Base-by-base conservation (phyloP, 1,140 invertebrate genomes). In the Calephelis nemesis region DNA sequence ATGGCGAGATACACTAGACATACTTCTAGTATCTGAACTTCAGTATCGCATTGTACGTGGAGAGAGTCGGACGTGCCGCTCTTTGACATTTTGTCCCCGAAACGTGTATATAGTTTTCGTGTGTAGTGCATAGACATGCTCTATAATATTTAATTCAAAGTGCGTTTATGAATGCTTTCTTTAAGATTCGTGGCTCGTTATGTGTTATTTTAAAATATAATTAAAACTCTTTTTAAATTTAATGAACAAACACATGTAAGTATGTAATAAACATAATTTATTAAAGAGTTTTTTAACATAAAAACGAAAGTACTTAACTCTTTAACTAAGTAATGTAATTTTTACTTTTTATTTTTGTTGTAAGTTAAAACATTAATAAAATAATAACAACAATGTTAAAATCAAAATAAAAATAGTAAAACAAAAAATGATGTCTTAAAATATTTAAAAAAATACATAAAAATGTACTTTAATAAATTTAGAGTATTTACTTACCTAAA, bases 21-120 rank as follows among this genome's bases (percentile, higher is more conserved):
- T 69, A 74, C 70, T 66, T 62, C 67, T 68, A 54, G 54, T 54
- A 45, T 73, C 72, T 80, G 77, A 81, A 83, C 66, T 83, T 81
- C 79, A 82, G 85, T 88, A 81, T 66, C 83, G 80, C 82, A 77
- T 74, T 71, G 73, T 65, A 72, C 74, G 78, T 73, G 69, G 74
- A 64, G 73, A 74, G 77, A 39, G 76, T 60, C 74, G 79, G 76
- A 82, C 77, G 84, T 79, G 69, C 72, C 62, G 62, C 50, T 62
- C 47, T 45, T 12, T 39, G 40, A 60, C 30, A 60, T 60, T 45
- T 49, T 62, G 30, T 70, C 49, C 47, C 60, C 63, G 58, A 64
- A 65, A 65, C 74, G 73, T 74, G 71, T 69, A 67, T 77, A 77
- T 73, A 75, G 74, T 80, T 77, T 73, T 65, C 72, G 71, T 78